Base-by-base conservation (phyloP, 2,888 invertebrate species). In the Aethes cnicana region DNA sequence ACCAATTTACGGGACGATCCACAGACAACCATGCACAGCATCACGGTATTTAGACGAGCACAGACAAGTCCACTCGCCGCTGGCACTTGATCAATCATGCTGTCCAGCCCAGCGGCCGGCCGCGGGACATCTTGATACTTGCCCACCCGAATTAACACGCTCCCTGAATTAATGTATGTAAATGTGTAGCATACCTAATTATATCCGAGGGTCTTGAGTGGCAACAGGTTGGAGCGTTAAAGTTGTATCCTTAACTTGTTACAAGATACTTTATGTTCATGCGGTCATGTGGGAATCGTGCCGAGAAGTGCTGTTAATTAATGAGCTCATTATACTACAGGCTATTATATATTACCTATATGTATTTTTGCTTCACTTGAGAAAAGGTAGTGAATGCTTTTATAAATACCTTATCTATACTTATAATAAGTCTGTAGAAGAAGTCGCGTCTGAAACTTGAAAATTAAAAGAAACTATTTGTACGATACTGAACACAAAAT, bases 161-260 rank as follows among this genome's bases (percentile, higher is more conserved):
- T n/a, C 30, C 42, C 30, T 21, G 30, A 30, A 43, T 43, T 43
- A 32, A 43, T 43, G 30, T 43, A 43, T 43, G 42, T 20, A 30
- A 43, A 32, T 43, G 30, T 32, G 42, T 30, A 14, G 42, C 30
- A 21, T 43, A 17, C 30, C 20, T 43, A 43, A 43, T 43, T 32
- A 32, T 43, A 43, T 43, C n/a, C 14, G 14, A 41, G 30, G 42
- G 42, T 32, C 42, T 43, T 43, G 18, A 21, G 42, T 43, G 60
- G 77, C 74, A 78, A 79, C 78, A 78, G 77, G 77, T 77, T 68
- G 58, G 72, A 75, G 69, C 73, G 72, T 64, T 57, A 56, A 65
- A 72, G 66, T 74, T 68, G 58, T 61, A 30, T 14, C 20, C 36
- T 36, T 18, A 36, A 36, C 30, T 43, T 43, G 42, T 28, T 20